A percentile compares a stretch with the other conserved stretches of the same genome.
phyloP scores from a whole-genome alignment of 2,888 invertebrate genomes.

The Sphaerophoria taeniata region DNA sequence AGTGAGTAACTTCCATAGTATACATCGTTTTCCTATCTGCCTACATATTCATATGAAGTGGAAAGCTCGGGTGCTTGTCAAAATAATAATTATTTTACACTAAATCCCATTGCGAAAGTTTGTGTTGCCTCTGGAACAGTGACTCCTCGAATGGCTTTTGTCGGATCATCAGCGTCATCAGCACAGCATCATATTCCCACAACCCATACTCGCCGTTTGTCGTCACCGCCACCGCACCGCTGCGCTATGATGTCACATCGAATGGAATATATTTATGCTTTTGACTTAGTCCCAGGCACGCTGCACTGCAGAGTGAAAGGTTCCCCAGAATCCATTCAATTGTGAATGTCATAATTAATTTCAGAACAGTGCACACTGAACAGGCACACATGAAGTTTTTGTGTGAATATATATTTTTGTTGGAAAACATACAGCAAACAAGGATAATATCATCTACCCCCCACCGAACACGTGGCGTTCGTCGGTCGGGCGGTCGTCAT shows the following conservation, averaged over 20 bases:
- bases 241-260: slow-evolving; percentile 39
- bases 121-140: slow-evolving; percentile 37
- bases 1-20: background rate
- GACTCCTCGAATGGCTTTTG: slow-evolving; percentile 61
- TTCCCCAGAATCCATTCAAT: slow-evolving; percentile 58
- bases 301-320: background rate
- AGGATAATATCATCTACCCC: background rate
- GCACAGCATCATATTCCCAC: slow-evolving; percentile 36
- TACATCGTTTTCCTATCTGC: background rate
- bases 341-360: slow-evolving; percentile 74
- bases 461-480: background rate
- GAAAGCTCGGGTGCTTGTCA: slow-evolving; percentile 61
- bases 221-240: too few relatives aligned
- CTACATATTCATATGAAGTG: background rate
- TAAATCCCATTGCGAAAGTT: slow-evolving; percentile 72
- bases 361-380: slow-evolving; percentile 67
- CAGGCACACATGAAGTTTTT: background rate
- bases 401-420: slow-evolving; percentile 5
- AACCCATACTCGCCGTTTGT: slow-evolving; percentile 5
- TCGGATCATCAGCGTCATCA: slow-evolving; percentile 74
- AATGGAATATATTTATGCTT: slow-evolving; percentile 34
- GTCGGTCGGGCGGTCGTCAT: too few relatives aligned
- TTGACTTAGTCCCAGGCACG: slow-evolving; percentile 52
- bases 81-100: slow-evolving; percentile 74
- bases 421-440: slow-evolving; percentile 17